A percentile compares a stretch with the other conserved stretches of the same genome.
Conservation (phyloP, 2,797 vertebrate genomes). For the Dallia pectoralis region DNA sequence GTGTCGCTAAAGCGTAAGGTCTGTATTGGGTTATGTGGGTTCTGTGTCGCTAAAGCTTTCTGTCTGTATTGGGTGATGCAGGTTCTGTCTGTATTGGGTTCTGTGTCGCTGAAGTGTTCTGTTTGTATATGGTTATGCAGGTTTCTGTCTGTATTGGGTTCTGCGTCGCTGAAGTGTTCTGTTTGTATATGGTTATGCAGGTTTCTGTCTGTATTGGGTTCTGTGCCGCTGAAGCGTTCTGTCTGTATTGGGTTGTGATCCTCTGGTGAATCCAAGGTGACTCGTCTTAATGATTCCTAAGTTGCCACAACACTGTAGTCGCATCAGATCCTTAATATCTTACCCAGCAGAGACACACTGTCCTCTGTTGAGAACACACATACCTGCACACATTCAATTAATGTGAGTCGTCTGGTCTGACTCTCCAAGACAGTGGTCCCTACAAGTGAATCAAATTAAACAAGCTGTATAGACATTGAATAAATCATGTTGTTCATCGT, state of each 20-base stretch:
- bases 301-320: slow-evolving; percentile 58
- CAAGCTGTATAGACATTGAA: background rate
- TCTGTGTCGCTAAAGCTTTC: too few relatives aligned
- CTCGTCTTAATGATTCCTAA: slow-evolving; percentile 38
- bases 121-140: too few relatives aligned
- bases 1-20: too few relatives aligned
- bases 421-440: background rate
- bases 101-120: too few relatives aligned
- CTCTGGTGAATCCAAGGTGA: slow-evolving; percentile 52
- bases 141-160: too few relatives aligned
- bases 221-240: slow-evolving; percentile 19
- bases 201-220: too few relatives aligned
- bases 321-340: slow-evolving; percentile 11
- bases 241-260: slow-evolving; percentile 7
- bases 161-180: too few relatives aligned
- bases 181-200: too few relatives aligned
- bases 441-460: background rate
- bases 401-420: background rate
- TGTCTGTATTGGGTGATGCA: too few relatives aligned
- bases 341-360: background rate
- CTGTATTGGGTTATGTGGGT: too few relatives aligned
- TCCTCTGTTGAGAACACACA: background rate
- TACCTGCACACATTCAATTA: background rate
- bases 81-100: too few relatives aligned
- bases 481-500: background rate